Conservation (phyloP, 2,797 vertebrate genomes). For the Momotus momota region DNA sequence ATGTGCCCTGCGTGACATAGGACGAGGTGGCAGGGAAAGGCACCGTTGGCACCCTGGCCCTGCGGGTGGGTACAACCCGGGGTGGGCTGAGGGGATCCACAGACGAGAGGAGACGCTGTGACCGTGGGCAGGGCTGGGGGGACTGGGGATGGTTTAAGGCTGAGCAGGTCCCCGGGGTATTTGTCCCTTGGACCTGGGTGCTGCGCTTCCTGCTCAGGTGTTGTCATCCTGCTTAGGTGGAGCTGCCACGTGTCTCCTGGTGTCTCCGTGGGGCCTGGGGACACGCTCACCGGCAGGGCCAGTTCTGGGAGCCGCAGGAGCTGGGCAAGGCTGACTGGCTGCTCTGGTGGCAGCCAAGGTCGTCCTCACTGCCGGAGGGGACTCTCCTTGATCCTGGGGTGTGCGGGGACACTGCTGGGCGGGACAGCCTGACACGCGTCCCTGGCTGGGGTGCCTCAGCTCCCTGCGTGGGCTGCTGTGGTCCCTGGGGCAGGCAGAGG, state of each 20-base stretch:
- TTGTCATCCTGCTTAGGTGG: slow-evolving; percentile 22
- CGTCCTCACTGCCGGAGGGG: accelerated
- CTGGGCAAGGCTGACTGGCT: accelerated
- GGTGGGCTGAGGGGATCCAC: not conserved
- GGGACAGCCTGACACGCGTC: accelerated
- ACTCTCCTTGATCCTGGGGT: not conserved
- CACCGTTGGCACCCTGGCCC: not conserved
- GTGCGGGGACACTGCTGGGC: accelerated
- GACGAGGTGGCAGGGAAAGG: not conserved
- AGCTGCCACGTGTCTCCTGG: slow-evolving; percentile 36
- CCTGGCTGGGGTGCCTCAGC: accelerated
- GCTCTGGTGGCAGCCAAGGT: accelerated
- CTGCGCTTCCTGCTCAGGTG: slow-evolving; percentile 5
- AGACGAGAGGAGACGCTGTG: accelerated
- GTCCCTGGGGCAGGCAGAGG: not conserved
- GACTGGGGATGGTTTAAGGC: not conserved
- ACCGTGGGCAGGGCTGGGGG: accelerated
- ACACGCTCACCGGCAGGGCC: accelerated
- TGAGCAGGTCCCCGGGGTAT: not conserved
- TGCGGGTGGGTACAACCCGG: accelerated
- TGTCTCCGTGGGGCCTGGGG: not conserved
- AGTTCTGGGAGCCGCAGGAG: accelerated
- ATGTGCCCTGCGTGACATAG: not conserved
- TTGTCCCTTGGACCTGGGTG: not conserved
- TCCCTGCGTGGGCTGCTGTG: not conserved